These are phyloP conservation scores for Ericerus pela DNA, from an alignment of 1,140 invertebrate species.

Conservation along the genomic window DNA sequence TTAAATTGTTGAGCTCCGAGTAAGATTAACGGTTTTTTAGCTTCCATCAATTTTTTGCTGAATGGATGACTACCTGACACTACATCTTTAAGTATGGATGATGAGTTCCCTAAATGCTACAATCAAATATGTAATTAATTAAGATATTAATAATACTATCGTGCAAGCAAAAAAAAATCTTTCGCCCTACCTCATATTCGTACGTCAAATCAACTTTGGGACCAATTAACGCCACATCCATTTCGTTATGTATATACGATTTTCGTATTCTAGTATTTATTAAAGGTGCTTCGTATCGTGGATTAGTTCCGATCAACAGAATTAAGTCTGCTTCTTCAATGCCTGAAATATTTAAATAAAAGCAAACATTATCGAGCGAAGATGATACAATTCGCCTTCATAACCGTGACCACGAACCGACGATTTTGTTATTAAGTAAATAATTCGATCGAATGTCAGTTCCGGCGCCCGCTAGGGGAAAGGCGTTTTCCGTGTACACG, in stretches of 20 bases:
- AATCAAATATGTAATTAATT: conserved; percentile 19
- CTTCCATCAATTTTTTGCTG: conserved; percentile 49
- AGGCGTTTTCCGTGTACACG: conserved; percentile 78
- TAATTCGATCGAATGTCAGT: conserved; percentile 84
- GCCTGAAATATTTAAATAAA: conserved; percentile 31
- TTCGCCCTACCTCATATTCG: conserved; percentile 58
- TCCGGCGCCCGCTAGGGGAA: conserved; percentile 67
- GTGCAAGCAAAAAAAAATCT: too few species aligned
- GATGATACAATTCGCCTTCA: not conserved
- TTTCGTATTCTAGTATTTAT: conserved; percentile 92
- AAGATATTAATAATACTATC: conserved; percentile 12
- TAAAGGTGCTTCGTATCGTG: conserved; percentile 92
- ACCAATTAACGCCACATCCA: conserved; percentile 71
- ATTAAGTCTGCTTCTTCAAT: conserved; percentile 89
- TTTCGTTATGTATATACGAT: conserved; percentile 72
- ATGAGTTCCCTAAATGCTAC: conserved; percentile 68
- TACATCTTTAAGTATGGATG: conserved; percentile 55
- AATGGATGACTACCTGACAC: conserved; percentile 60
- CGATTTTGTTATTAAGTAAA: conserved; percentile 76
- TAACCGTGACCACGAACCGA: conserved; percentile 34
- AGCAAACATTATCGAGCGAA: not conserved
- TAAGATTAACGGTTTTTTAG: conserved; percentile 83
- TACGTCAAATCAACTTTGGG: conserved; percentile 87
- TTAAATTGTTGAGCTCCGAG: conserved; percentile 73
- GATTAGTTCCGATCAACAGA: conserved; percentile 90